Evolutionary conservation across 2,888 invertebrate genomes (phyloP).

Genomic region (Tetranychus truncatus): DNA sequence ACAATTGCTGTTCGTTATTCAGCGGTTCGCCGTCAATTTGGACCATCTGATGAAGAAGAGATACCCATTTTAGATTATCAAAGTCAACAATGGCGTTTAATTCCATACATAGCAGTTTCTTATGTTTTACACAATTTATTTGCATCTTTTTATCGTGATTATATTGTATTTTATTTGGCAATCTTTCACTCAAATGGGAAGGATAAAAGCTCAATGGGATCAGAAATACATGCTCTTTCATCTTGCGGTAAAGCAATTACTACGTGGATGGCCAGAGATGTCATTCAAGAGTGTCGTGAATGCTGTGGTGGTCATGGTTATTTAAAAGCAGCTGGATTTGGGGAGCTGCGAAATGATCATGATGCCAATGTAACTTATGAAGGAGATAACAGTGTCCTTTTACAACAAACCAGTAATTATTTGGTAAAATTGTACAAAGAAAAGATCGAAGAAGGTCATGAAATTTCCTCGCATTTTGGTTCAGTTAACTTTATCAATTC

Average conservation of each 20-base stretch:
- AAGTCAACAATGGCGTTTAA: constrained; percentile 62
- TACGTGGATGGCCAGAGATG: constrained; percentile 66
- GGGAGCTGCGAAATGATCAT: constrained; percentile 62
- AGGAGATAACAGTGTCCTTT: constrained; percentile 77
- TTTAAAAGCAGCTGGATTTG: constrained; percentile 53
- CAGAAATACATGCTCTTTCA: constrained; percentile 38
- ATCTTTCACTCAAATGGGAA: constrained; percentile 21
- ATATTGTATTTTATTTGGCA: constrained; percentile 29
- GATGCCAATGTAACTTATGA: constrained; percentile 81
- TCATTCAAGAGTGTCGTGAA: constrained; percentile 63
- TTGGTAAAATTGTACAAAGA: constrained; percentile 39
- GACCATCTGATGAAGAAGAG: constrained; percentile 49
- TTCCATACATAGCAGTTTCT: constrained; percentile 52
- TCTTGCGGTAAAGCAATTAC: constrained; percentile 40
- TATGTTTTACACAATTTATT: constrained; percentile 37
- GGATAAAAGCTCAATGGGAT: constrained; percentile 31
- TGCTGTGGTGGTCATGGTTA: constrained; percentile 90
- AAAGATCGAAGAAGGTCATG: constrained; percentile 32
- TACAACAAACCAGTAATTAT: constrained; percentile 78
- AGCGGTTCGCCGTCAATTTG: constrained; percentile 67
- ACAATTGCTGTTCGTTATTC: constrained; percentile 68
- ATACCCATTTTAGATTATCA: constrained; percentile 74
- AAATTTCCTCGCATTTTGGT: constrained; percentile 13
- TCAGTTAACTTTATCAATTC: constrained; percentile 12
- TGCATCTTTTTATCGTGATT: constrained; percentile 32